Evolutionary conservation across 2,113 vertebrate genomes (phyloP).

Genomic region (Alexandromys fortis): DNA sequence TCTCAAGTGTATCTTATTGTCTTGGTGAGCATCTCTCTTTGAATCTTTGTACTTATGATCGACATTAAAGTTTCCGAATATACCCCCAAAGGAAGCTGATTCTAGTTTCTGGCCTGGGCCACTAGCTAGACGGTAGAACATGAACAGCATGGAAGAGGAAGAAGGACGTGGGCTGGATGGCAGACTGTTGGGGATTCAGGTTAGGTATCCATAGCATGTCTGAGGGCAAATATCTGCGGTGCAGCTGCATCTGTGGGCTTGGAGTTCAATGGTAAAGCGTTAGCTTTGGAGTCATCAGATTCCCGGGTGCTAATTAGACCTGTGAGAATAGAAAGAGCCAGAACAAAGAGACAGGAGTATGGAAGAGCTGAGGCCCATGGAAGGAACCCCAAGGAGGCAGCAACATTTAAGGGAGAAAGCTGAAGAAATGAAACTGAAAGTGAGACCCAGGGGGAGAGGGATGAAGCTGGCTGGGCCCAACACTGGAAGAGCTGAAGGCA

Average conservation of each 20-base stretch:
- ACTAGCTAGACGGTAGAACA: neutral
- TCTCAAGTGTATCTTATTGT: neutral
- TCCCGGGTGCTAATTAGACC: constrained; percentile 11
- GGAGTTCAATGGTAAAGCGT: neutral
- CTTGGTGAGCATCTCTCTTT: too few species aligned
- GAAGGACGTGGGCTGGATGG: neutral
- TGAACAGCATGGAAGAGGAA: neutral
- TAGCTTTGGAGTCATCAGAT: neutral
- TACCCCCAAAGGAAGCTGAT: neutral
- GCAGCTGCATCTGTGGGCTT: neutral
- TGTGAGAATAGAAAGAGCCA: constrained; percentile 16
- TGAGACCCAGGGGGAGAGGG: neutral
- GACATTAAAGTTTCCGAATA: neutral
- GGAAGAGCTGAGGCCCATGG: constrained; percentile 14
- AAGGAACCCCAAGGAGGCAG: neutral
- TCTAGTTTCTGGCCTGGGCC: neutral
- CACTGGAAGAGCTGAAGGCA: neutral
- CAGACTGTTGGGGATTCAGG: neutral
- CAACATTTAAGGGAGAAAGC: neutral
- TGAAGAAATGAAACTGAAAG: neutral
- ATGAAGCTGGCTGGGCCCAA: neutral
- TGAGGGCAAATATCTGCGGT: neutral
- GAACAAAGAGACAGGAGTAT: neutral
- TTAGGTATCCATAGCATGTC: neutral
- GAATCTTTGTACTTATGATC: neutral